These are phyloP conservation scores for Pipistrellus pipistrellus DNA, from an alignment of 2,797 vertebrate genomes.

Conservation along the genomic window DNA sequence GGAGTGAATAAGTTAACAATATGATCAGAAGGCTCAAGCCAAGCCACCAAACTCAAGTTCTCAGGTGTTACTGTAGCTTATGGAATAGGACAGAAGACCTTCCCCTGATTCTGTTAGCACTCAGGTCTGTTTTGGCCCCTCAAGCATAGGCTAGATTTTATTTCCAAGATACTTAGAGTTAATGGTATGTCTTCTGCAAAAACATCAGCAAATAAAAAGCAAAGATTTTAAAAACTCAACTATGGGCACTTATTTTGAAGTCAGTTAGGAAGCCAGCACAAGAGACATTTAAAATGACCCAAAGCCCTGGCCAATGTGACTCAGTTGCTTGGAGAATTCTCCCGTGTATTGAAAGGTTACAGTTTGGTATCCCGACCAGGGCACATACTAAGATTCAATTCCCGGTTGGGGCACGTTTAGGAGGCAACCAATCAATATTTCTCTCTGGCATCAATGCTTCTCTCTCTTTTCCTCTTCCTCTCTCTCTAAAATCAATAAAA, in stretches of 20 bases:
- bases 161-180: neutral
- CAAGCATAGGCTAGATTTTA: neutral
- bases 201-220: neutral
- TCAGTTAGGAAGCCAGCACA: neutral
- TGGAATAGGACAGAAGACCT: neutral
- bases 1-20: neutral
- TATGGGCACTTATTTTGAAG: neutral
- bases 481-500: neutral
- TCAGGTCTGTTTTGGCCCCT: neutral
- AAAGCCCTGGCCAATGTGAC: neutral
- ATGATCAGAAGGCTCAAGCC: neutral
- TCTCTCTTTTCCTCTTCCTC: neutral
- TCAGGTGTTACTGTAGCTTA: neutral
- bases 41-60: neutral
- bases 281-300: neutral
- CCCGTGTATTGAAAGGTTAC: neutral
- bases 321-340: neutral
- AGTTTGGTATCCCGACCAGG: neutral
- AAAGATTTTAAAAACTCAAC: neutral
- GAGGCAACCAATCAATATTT: neutral
- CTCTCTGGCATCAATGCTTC: neutral
- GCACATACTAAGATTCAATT: neutral
- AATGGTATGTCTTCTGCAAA: neutral
- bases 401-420: rapidly evolving
- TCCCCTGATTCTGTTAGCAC: neutral